A percentile compares a stretch with the other conserved stretches of the same genome.
These are phyloP conservation scores for Dendroctonus ponderosae DNA, from an alignment of 1,140 invertebrate species.

Conservation along the genomic window DNA sequence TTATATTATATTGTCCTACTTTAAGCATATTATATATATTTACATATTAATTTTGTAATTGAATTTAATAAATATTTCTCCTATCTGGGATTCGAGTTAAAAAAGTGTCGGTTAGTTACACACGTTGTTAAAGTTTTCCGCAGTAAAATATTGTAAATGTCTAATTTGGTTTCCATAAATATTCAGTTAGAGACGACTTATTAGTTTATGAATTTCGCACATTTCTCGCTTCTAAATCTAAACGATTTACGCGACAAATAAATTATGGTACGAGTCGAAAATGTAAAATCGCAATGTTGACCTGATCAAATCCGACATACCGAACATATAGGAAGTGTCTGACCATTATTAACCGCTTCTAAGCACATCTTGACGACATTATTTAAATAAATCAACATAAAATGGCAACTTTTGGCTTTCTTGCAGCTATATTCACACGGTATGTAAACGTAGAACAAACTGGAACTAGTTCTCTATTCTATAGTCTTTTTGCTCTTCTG, in stretches of 20 bases:
- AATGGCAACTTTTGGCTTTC: conserved; percentile 22
- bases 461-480: conserved; percentile 16
- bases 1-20: no score
- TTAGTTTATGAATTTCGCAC: no score
- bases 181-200: no score
- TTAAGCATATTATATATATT: no score
- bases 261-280: neutral
- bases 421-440: conserved; percentile 26
- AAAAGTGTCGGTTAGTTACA: no score
- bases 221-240: no score
- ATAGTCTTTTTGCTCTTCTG: conserved; percentile 23
- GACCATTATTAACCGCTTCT: conserved; percentile 14
- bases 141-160: no score
- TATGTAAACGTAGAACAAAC: conserved; percentile 18
- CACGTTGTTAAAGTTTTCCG: no score
- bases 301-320: conserved; percentile 1
- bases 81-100: no score
- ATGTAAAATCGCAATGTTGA: neutral
- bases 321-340: conserved; percentile 12
- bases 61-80: no score
- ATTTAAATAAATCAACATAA: conserved; percentile 28
- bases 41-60: no score
- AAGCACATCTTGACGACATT: conserved; percentile 23
- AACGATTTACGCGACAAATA: neutral
- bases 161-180: no score